A percentile compares a stretch with the other conserved stretches of the same genome.
Evolutionary conservation across 1,140 invertebrate species (phyloP).

Genomic region (Chironomus tepperi): DNA sequence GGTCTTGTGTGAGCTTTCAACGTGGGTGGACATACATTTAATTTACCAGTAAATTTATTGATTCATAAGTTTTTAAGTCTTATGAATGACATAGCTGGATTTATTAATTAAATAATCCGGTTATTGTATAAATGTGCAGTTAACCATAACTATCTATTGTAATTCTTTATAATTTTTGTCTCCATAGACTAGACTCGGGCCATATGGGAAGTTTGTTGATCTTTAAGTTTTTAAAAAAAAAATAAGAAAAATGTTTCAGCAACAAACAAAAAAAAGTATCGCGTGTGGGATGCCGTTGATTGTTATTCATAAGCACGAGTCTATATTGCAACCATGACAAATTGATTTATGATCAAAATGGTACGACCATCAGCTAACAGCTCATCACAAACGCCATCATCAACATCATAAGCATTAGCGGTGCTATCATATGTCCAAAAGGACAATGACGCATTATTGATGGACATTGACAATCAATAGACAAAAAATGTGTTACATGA

Average conservation of each 20-base stretch:
- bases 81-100: slow-evolving; percentile 6
- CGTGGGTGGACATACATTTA: neutral
- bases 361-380: neutral
- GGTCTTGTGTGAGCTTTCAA: too few relatives aligned
- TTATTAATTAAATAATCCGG: slow-evolving; percentile 14
- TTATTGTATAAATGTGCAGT: slow-evolving; percentile 8
- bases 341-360: slow-evolving; percentile 15
- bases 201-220: slow-evolving; percentile 7
- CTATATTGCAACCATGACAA: neutral
- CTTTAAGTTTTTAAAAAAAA: neutral
- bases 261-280: too few relatives aligned
- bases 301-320: neutral
- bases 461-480: neutral
- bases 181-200: neutral
- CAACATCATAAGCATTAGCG: neutral
- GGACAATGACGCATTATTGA: neutral
- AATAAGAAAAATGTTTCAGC: too few relatives aligned
- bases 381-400: neutral
- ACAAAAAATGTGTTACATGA: neutral
- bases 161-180: too few relatives aligned
- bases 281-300: neutral
- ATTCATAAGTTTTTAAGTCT: neutral
- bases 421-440: too few relatives aligned
- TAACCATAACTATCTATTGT: neutral
- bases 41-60: neutral